Evolutionary conservation across 2,888 invertebrate genomes (phyloP), one percentile per base, ranked within the genome.

Genomic region (Eilema sororculum): DNA sequence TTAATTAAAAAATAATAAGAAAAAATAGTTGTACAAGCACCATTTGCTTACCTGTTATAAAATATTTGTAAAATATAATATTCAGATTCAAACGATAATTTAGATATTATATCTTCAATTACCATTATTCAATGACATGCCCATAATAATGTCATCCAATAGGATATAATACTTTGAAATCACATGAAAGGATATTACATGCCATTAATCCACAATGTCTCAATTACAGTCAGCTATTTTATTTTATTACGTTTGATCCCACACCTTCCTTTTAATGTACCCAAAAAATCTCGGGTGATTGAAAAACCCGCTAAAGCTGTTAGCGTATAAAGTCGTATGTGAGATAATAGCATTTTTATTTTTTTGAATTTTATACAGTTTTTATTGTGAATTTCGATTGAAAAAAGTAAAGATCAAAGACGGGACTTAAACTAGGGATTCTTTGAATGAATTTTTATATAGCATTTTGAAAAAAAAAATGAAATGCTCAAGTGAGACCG

Each of bases 171-270:
- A 41, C 61, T 61, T 60, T 22, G 52, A 61, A 20, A 37, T 67
- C n/a, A 60, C n/a, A 59, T 22, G 28, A 58, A 59, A 61, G 46
- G 33, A 56, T 33, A 33, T 67, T 33, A 52, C 52, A 67, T 52
- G 52, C 46, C 46, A 67, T 59, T 46, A 59, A 41, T 56, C 67
- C 52, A 52, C 33, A 52, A 56, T 46, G 33, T 61, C 20, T 33
- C 59, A 59, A 66, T 67, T 61, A 67, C 61, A 20, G 22, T 52
- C 2, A 52, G 46, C 41, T 67, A 58, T 57, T 65, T 56, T 56
- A 64, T 65, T 13, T 58, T 66, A 52, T 52, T n/a, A 60, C 46
- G 22, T 60, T 52, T 46, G 41, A 24, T 60, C 67, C 13, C 52
- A 30, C 4, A 28, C 58, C 58, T 25, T 25, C 25, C 58, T 58